phyloP scores from a whole-genome alignment of 1,140 invertebrate species.

The Lordiphosa stackelbergi region DNA sequence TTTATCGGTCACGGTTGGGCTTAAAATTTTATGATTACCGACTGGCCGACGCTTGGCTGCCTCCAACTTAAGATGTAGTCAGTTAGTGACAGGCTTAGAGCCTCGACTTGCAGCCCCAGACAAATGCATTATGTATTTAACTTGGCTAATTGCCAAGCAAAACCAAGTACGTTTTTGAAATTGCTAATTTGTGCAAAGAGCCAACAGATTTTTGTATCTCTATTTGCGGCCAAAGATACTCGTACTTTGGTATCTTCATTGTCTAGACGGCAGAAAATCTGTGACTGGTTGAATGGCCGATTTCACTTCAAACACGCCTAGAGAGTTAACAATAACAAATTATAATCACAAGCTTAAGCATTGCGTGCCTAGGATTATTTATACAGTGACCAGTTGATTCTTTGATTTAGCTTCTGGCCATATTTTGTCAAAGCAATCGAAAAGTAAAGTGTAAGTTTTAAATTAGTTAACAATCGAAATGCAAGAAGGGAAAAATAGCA shows the following conservation, averaged over 20 bases:
- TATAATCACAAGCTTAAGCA: slow-evolving; percentile 27
- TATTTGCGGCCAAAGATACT: slow-evolving; percentile 44
- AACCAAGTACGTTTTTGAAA: slow-evolving; percentile 47
- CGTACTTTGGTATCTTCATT: slow-evolving; percentile 22
- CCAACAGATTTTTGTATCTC: slow-evolving; percentile 25
- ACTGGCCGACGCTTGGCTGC: slow-evolving; percentile 34
- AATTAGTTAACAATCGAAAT: too few relatives aligned
- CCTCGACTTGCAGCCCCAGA: slow-evolving; percentile 26
- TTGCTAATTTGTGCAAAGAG: slow-evolving; percentile 51
- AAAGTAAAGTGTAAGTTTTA: too few relatives aligned
- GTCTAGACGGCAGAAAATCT: slow-evolving; percentile 17
- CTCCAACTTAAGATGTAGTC: slow-evolving; percentile 32
- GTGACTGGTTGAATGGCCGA: slow-evolving; percentile 41
- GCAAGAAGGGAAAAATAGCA: too few relatives aligned
- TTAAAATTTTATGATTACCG: slow-evolving; percentile 32
- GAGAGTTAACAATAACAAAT: slow-evolving; percentile 13
- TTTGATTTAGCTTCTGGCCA: slow-evolving; percentile 3
- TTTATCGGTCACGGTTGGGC: slow-evolving; percentile 54
- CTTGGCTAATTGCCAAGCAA: slow-evolving; percentile 54
- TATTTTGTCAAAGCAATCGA: slow-evolving; percentile 4
- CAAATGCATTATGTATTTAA: slow-evolving; percentile 57
- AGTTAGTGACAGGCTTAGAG: slow-evolving; percentile 17
- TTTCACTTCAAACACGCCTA: slow-evolving; percentile 42
- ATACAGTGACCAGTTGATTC: background rate
- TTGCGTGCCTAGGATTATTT: slow-evolving; percentile 19